Base-by-base conservation (phyloP, 37 sponge, comb jelly and placozoan genomes). In the Tethya wilhelma region DNA sequence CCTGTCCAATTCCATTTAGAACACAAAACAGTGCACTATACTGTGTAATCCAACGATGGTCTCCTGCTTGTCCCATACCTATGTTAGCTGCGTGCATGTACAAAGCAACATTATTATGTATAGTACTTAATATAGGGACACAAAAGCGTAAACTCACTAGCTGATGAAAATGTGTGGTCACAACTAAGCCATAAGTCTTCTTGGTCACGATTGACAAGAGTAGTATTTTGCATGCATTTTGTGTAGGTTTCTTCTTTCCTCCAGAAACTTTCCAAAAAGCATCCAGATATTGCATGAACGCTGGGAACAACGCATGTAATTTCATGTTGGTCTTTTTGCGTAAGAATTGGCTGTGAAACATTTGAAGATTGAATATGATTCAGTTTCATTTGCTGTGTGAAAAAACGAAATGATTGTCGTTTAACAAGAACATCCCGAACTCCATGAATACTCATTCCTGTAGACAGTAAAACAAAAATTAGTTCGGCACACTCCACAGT, bases 11-110 rank as follows among this genome's bases (percentile, higher is more conserved):
- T 30, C 62, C 43, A 63, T 84, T 75, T 25, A 84, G 41, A 0
- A 84, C 58, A 53, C 75, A 84, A 34, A 84, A 74, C 28, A 75
- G 68, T 17, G 75, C 56, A 56, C 20, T 64, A 44, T 75, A 84
- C 59, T 84, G 84, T 2, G 26, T 68, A 0, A 84, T 65, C 84
- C 84, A 84, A 20, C 56, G 38, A 25, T 62, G 67, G 74, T 84
- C 84, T n/a, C n/a, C n/a, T n/a, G n/a, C n/a, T 7, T 28, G 4
- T 2, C 23, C 3, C 26, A 58, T n/a, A n/a, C n/a, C n/a, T n/a
- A n/a, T n/a, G n/a, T n/a, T n/a, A n/a, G n/a, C n/a, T n/a, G n/a
- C n/a, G n/a, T n/a, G n/a, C n/a, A n/a, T n/a, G n/a, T n/a, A n/a
- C n/a, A 28, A 3, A 58, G 59, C 4, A 58, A 58, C 23, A 28